These are phyloP conservation scores for Dolichopus griseipennis DNA, from an alignment of 2,888 invertebrate genomes.

Conservation along the genomic window DNA sequence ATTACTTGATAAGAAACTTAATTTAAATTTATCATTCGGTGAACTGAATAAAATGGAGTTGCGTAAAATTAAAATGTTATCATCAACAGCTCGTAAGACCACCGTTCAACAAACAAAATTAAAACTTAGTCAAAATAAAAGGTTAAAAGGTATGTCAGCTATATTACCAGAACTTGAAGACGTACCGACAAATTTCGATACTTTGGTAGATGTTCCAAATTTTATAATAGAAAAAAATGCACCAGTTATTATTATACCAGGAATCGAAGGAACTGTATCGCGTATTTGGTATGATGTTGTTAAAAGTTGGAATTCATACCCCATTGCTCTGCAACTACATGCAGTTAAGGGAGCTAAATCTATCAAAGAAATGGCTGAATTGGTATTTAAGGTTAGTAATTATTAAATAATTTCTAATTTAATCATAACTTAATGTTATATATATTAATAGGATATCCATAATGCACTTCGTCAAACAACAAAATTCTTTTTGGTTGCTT, in stretches of 20 bases:
- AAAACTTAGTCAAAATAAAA: conserved; percentile 31
- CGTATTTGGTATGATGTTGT: conserved; percentile 38
- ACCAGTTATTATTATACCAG: conserved; percentile 50
- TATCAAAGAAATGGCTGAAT: conserved; percentile 30
- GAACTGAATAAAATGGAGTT: neutral
- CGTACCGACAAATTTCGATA: conserved; percentile 49
- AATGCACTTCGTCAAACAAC: conserved; percentile 49
- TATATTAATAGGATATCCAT: conserved; percentile 49
- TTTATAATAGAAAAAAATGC: conserved; percentile 22
- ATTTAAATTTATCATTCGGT: neutral
- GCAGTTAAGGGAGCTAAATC: conserved; percentile 29
- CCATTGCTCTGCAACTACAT: conserved; percentile 34
- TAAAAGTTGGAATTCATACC: conserved; percentile 27
- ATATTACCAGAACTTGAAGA: conserved; percentile 55
- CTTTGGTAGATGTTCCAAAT: conserved; percentile 30
- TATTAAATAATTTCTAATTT: neutral
- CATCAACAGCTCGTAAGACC: neutral
- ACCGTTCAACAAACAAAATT: neutral
- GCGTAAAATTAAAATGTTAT: neutral
- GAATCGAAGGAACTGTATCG: conserved; percentile 58
- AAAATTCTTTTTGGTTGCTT: conserved; percentile 69
- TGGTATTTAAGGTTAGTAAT: conserved; percentile 30
- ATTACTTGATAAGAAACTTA: neutral
- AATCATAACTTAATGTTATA: conserved; percentile 20
- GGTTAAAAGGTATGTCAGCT: conserved; percentile 47